Base-by-base conservation (phyloP, 2,888 invertebrate species). In the Xanthia icteritia region DNA sequence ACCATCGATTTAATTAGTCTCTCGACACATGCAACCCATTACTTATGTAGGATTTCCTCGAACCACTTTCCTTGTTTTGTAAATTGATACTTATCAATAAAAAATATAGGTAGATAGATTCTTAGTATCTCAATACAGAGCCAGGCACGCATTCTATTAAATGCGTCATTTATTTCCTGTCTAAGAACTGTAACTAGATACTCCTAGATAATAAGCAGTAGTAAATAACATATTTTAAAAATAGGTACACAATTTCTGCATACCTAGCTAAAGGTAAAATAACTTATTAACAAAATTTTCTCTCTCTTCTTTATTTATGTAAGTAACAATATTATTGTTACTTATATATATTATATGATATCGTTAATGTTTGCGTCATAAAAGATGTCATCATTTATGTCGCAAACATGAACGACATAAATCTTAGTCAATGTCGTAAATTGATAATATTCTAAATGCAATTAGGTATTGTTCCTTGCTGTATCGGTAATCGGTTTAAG, bases 61-160 rank as follows among this genome's bases (percentile, higher is more conserved):
- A 45, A 48, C 13, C 8, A 36, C 36, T 80, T 42, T 45, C 58
- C 81, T 81, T 60, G 58, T 78, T 56, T 36, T 64, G 17, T 60
- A 39, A 17, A 60, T 39, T 23, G n/a, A 51, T 42, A 42, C 1
- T 9, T 5, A 36, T 63, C 5, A 73, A 70, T 42, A 42, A 13
- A 20, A 9, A 45, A 54, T 51, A 27, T 45, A 51, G 23, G 6
- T 27, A 48, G 11, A 5, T 27, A 76, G 54, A 11, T 54, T 11
- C 17, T 9, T 48, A 9, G 13, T 42, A 61, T 60, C 72, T 58
- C 11, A 8, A 64, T 27, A 70, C 31, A 36, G 8, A 13, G 45
- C 9, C 27, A 56, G 17, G 8, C 67, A 76, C 23, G 23, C 56
- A 77, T 20, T 39, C 20, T 69, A 31, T 31, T 45, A 36, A 45